Conservation (phyloP, 2,113 vertebrate species). For the Bujurquina vittata region DNA sequence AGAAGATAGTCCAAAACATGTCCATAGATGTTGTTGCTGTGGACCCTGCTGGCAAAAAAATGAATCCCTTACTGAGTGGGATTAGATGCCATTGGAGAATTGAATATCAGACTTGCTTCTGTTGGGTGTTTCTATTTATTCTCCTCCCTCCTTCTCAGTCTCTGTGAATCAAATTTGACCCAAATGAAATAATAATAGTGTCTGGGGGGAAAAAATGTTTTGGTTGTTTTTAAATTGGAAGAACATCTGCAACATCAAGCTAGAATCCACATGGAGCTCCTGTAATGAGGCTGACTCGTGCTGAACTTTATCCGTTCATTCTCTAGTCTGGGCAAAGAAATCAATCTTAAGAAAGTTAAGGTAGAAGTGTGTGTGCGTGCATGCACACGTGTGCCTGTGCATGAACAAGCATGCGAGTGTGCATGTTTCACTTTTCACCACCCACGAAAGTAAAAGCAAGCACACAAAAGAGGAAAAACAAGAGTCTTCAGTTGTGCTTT, state of each 20-base stretch:
- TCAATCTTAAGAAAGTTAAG: slow-evolving; percentile 24
- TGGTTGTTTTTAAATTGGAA: slow-evolving; percentile 46
- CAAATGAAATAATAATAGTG: slow-evolving; percentile 59
- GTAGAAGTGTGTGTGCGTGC: not conserved
- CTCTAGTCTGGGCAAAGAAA: slow-evolving; percentile 14
- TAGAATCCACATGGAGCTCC: slow-evolving; percentile 12
- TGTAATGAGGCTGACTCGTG: slow-evolving; percentile 57
- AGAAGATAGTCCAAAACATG: slow-evolving; percentile 63
- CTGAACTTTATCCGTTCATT: slow-evolving; percentile 27
- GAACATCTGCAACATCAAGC: slow-evolving; percentile 42
- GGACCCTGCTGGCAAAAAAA: slow-evolving; percentile 55
- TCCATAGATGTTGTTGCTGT: slow-evolving; percentile 55
- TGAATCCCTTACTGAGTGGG: slow-evolving; percentile 54
- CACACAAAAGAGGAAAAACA: slow-evolving; percentile 6
- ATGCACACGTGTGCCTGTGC: not conserved
- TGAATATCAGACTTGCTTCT: slow-evolving; percentile 52
- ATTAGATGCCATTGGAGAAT: slow-evolving; percentile 61
- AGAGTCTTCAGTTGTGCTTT: slow-evolving; percentile 19
- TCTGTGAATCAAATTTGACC: slow-evolving; percentile 56
- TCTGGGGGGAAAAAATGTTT: slow-evolving; percentile 37
- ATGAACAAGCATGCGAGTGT: no score
- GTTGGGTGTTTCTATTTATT: slow-evolving; percentile 49
- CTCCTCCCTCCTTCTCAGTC: slow-evolving; percentile 6
- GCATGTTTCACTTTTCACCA: not conserved
- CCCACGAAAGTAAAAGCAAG: slow-evolving; percentile 24